These are phyloP conservation scores for Aphis gossypii DNA, from an alignment of 1,140 invertebrate species.

Conservation along the genomic window DNA sequence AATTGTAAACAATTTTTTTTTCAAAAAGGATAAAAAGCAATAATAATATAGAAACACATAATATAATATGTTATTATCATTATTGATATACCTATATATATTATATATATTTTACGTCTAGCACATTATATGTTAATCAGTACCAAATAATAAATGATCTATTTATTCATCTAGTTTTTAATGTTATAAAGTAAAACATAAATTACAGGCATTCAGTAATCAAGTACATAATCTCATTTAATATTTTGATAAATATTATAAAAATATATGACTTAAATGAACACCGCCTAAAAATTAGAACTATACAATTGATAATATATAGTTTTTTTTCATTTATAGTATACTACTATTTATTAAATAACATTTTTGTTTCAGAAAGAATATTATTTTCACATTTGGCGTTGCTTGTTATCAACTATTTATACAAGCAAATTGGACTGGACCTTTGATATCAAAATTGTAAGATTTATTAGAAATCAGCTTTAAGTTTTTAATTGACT, in stretches of 20 bases:
- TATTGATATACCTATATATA: background rate
- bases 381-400: constrained; percentile 40
- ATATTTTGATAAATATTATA: background rate
- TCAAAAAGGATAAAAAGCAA: no score
- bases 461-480: constrained; percentile 40
- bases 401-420: constrained; percentile 74
- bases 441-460: constrained; percentile 67
- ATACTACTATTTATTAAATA: background rate
- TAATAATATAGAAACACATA: no score
- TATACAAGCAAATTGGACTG: constrained; percentile 82
- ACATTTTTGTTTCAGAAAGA: constrained; percentile 41
- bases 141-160: background rate
- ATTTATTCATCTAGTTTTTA: background rate
- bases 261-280: background rate
- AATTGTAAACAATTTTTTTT: background rate
- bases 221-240: background rate
- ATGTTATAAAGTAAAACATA: background rate
- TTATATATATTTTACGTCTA: background rate
- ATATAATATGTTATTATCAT: background rate
- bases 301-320: background rate
- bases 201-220: background rate
- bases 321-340: background rate
- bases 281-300: no score
- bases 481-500: background rate
- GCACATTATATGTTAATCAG: background rate